These are phyloP conservation scores for Drosophila prolongata DNA, from an alignment of 2,888 invertebrate species.

Conservation along the genomic window DNA sequence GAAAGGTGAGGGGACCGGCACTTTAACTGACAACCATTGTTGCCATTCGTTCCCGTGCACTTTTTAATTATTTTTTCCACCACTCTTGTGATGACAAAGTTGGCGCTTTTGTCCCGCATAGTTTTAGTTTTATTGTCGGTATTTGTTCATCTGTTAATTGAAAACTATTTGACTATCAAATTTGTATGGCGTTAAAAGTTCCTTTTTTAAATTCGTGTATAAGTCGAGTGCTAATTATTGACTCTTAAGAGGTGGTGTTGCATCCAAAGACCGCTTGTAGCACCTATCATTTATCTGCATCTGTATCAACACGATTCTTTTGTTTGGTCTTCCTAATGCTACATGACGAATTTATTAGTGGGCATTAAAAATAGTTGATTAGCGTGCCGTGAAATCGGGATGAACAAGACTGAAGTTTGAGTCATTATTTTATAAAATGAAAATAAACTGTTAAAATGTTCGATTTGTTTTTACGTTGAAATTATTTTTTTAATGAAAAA, in stretches of 20 bases:
- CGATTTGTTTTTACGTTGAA: no score
- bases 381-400: constrained; percentile 48
- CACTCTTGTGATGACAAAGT: constrained; percentile 44
- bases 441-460: no score
- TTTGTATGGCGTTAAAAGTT: constrained; percentile 44
- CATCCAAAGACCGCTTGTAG: constrained; percentile 6
- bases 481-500: no score
- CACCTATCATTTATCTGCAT: neutral
- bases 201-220: constrained; percentile 59
- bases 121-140: constrained; percentile 46
- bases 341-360: constrained; percentile 74
- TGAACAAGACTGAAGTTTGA: neutral
- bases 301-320: constrained; percentile 32
- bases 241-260: constrained; percentile 6
- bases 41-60: constrained; percentile 18
- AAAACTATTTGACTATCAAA: constrained; percentile 62
- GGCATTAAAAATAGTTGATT: constrained; percentile 61
- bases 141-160: constrained; percentile 63
- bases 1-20: constrained; percentile 21
- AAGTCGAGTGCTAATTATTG: constrained; percentile 49
- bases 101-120: constrained; percentile 46
- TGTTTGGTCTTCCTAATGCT: constrained; percentile 35
- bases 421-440: neutral
- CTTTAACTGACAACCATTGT: constrained; percentile 36
- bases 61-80: constrained; percentile 66